Percentiles rank a stretch among this genome's conserved stretches.
These are phyloP conservation scores for Chlorocebus sabaeus DNA, from an alignment of 2,113 vertebrate species.

Conservation along the genomic window DNA sequence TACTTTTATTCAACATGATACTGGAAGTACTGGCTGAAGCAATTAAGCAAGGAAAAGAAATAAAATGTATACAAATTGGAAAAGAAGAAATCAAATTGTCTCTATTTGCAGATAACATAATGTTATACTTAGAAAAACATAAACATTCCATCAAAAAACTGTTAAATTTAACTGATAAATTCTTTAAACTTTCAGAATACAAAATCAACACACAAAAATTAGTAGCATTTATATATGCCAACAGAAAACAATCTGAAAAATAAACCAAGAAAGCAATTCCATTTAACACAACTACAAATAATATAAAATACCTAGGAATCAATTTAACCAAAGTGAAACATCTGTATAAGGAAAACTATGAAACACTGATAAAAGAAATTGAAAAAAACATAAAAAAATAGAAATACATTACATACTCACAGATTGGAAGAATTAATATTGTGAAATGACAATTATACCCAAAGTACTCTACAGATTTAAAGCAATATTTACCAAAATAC, in stretches of 20 bases:
- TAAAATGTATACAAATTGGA: neutral
- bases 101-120: neutral
- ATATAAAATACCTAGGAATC: neutral
- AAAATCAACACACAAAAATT: neutral
- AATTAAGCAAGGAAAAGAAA: neutral
- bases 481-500: neutral
- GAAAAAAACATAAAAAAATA: neutral
- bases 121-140: neutral
- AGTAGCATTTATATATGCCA: neutral
- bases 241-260: neutral
- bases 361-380: neutral
- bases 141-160: neutral
- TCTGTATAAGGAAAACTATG: neutral
- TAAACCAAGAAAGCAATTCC: neutral
- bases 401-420: neutral
- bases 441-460: neutral
- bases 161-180: neutral
- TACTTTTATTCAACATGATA: neutral
- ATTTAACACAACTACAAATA: neutral
- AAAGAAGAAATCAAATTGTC: neutral
- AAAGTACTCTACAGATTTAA: neutral
- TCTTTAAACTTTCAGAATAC: neutral
- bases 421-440: neutral
- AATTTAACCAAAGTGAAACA: neutral
- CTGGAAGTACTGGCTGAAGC: neutral